Base-by-base conservation (phyloP, 2,797 vertebrate species). In the Notolepis coatsorum region DNA sequence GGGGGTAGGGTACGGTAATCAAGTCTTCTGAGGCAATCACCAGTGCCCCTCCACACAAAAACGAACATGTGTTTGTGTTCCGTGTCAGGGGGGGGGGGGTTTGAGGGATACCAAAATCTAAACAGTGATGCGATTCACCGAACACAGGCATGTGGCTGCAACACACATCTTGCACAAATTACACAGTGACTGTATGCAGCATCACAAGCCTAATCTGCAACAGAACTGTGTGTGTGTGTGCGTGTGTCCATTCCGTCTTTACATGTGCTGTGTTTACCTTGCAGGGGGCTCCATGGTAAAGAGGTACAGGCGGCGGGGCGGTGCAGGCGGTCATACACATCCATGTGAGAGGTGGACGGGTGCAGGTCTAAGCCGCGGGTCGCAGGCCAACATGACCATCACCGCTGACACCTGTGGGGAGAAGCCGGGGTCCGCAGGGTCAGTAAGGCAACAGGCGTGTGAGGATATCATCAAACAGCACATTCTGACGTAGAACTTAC, bases 261-360 rank as follows among this genome's bases (percentile, higher is more conserved):
- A 30, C 17, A 17, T 41, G 21, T 37, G 25, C 55, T 15, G 10
- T 20, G 58, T 38, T 7, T 87, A 93, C 92, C 90, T 77, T 84
- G 77, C 64, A 77, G 74, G 67, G 58, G 78, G 65, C 74, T 86
- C 84, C 58, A 66, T 61, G 61, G 68, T 54, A 41, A 42, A 31
- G 67, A 61, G 70, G 63, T 83, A 86, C n/a, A n/a, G n/a, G n/a
- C 77, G 77, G 70, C 65, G 78, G 56, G 61, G 60, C 39, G 60
- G 72, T 25, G 49, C 71, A 73, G 18, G 45, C 25, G 50, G 47
- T 77, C 73, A 78, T 73, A 54, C 55, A 49, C 59, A 70, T 75
- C 61, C 24, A 69, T 68, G 39, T 57, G 33, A 47, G 48, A 8
- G 8, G 51, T 33, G 55, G 72, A 55, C 12, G 12, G 79, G 80